Conservation (phyloP, 23 tunicate genomes). For the Diplosoma virens region DNA sequence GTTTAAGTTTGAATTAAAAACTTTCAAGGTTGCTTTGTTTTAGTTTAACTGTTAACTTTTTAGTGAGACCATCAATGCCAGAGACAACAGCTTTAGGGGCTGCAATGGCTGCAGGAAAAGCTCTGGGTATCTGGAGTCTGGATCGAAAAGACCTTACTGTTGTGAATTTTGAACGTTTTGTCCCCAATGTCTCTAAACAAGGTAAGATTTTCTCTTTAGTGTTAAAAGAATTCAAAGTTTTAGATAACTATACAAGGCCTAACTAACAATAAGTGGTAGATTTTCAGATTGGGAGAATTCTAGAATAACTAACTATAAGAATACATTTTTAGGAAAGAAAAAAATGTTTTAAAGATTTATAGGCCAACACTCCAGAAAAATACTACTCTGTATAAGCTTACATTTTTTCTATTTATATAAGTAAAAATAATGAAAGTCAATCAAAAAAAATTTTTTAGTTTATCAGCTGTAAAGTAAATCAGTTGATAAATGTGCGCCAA, state of each 20-base stretch:
- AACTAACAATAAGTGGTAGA: not conserved
- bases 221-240: no score
- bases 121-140: constrained; percentile 71
- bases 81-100: constrained; percentile 98
- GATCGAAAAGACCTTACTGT: constrained; percentile 48
- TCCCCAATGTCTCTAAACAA: constrained; percentile 37
- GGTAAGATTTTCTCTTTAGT: constrained; percentile 28
- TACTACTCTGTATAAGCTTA: no score
- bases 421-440: no score
- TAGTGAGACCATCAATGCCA: constrained; percentile 81
- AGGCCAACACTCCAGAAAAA: no score
- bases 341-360: not conserved
- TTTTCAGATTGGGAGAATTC: not conserved
- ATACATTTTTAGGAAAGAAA: not conserved
- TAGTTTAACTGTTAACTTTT: no score
- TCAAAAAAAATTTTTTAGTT: no score
- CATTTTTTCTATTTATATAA: no score
- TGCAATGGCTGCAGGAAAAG: constrained; percentile 94
- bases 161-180: constrained; percentile 55
- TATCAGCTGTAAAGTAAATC: no score
- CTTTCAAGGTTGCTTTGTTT: no score
- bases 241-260: not conserved
- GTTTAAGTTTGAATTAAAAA: no score
- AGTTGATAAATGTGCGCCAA: no score
- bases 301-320: not conserved